Evolutionary conservation across 2,113 vertebrate genomes (phyloP).

Genomic region (Poeciliopsis turrubarensis): DNA sequence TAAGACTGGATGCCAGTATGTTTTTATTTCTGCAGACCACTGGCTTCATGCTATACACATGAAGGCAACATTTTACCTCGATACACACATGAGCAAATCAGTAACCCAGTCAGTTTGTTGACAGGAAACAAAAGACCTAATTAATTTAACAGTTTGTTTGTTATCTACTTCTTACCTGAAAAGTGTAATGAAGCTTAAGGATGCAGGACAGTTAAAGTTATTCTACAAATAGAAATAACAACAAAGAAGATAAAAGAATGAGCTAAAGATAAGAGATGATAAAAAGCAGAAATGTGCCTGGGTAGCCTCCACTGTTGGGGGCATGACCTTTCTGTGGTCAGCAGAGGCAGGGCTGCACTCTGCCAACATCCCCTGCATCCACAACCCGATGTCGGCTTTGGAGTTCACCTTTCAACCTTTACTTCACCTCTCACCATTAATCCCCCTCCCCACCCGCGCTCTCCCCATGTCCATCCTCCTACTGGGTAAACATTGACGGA

Average conservation of each 20-base stretch:
- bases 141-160: background rate
- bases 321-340: slow-evolving; percentile 33
- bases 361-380: background rate
- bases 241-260: background rate
- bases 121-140: no score
- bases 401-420: slow-evolving; percentile 22
- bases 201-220: background rate
- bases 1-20: no score
- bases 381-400: slow-evolving; percentile 26
- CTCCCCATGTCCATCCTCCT: slow-evolving; percentile 34
- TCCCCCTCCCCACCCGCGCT: slow-evolving; percentile 14
- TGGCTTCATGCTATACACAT: background rate
- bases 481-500: slow-evolving; percentile 60
- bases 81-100: background rate
- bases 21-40: background rate
- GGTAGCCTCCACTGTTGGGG: slow-evolving; percentile 15
- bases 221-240: background rate
- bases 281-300: slow-evolving; percentile 33
- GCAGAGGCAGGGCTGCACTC: background rate
- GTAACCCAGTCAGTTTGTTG: no score
- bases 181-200: background rate
- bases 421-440: slow-evolving; percentile 34
- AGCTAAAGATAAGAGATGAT: slow-evolving; percentile 14
- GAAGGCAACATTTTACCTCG: background rate
- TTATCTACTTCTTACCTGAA: background rate